Base-by-base conservation (phyloP, 2,888 invertebrate species). In the Sarcophaga caerulescens region DNA sequence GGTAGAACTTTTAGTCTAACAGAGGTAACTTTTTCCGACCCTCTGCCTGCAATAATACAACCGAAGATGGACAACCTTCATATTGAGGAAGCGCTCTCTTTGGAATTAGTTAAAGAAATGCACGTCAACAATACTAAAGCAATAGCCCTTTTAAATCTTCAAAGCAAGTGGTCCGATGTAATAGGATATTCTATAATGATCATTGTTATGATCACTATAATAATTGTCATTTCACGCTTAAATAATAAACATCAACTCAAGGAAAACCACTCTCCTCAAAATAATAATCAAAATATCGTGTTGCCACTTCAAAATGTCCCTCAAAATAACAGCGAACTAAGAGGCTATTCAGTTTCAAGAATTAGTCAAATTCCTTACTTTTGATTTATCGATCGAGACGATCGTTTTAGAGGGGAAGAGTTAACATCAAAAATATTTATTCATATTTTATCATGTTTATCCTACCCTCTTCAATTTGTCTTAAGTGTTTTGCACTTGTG, bases 221-320 rank as follows among this genome's bases (percentile, higher is more conserved):
- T 60, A 60, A 17, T 60, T 60, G 60, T 60, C 60, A 60, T 60
- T 60, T 60, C 60, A 60, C 60, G 19, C n/a, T 60, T 60, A n/a
- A 60, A 19, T 60, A 60, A n/a, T 12, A 60, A 60, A 60, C 60
- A 60, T 60, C n/a, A 60, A 60, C n/a, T 60, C n/a, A 60, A n/a
- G n/a, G 60, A 19, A 60, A 60, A 60, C 19, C 60, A 60, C 14
- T 17, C 60, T 19, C 19, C n/a, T 60, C 60, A 12, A 60, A 60
- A 60, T 60, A 60, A 19, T 60, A 60, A 17, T 60, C 60, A 12
- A 60, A 60, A 4, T 60, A 60, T 19, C n/a, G 60, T 60, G 14
- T 60, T 60, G n/a, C 2, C 57, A 57, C 57, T 57, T 25, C 25
- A 25, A 25, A 25, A 25, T 25, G 3, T 25, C 25, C 3, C 25